Evolutionary conservation across 2,888 invertebrate genomes (phyloP).

Genomic region (Beris morrisii): DNA sequence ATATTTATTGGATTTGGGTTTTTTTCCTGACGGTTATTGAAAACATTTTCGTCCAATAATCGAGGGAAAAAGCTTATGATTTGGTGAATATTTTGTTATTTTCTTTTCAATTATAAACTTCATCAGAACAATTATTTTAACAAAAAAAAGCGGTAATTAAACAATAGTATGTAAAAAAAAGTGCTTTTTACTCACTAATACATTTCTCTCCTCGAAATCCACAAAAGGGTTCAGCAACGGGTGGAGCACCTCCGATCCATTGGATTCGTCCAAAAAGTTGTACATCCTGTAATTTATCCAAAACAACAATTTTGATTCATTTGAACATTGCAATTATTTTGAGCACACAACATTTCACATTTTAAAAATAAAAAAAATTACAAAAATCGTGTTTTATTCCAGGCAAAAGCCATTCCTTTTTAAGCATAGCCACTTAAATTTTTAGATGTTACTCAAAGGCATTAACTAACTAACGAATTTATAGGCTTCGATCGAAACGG

Average conservation of each 20-base stretch:
- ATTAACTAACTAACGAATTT: too few relatives aligned
- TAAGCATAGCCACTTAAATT: neutral
- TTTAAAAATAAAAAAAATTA: too few relatives aligned
- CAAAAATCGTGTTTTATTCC: too few relatives aligned
- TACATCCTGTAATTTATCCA: conserved; percentile 64
- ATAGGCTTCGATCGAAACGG: too few relatives aligned
- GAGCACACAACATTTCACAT: too few relatives aligned
- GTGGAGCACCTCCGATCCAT: conserved; percentile 77
- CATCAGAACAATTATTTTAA: neutral
- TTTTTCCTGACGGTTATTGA: too few relatives aligned
- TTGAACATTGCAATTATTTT: too few relatives aligned
- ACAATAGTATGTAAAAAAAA: conserved; percentile 23
- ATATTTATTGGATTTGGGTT: too few relatives aligned
- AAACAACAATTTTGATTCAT: neutral
- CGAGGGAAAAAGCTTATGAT: too few relatives aligned
- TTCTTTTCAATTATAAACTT: neutral
- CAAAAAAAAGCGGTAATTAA: neutral
- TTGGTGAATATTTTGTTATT: neutral
- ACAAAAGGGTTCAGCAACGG: conserved; percentile 83
- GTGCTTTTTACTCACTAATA: conserved; percentile 69
- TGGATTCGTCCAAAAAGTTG: conserved; percentile 70
- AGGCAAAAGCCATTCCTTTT: neutral
- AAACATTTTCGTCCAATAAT: too few relatives aligned
- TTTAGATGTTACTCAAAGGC: too few relatives aligned
- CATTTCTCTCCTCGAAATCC: conserved; percentile 91